Conservation (phyloP, 2,888 invertebrate species). For the Callinectes sapidus region DNA sequence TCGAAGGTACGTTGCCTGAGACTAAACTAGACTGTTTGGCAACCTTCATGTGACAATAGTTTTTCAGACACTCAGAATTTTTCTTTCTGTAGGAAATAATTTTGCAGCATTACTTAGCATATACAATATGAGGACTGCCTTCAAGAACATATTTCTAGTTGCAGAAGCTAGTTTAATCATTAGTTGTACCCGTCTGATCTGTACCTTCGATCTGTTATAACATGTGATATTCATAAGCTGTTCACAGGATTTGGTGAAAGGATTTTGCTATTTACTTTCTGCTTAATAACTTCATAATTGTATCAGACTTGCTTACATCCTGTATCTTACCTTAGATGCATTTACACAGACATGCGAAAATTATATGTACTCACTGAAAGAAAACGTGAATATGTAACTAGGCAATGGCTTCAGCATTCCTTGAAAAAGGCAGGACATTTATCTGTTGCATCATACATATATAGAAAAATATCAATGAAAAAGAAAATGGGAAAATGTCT, state of each 20-base stretch:
- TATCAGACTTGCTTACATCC: conserved; percentile 22
- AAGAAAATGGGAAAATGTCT: not conserved
- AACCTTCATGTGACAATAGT: not conserved
- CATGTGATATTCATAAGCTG: conserved; percentile 23
- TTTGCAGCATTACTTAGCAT: not conserved
- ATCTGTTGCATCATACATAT: not conserved
- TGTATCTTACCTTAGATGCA: conserved; percentile 36
- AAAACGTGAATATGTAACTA: not conserved
- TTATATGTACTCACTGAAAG: conserved; percentile 8
- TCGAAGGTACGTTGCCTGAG: conserved; percentile 53
- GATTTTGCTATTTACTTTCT: not conserved
- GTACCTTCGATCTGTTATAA: conserved; percentile 50
- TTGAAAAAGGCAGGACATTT: not conserved
- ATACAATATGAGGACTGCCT: not conserved
- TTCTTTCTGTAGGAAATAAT: not conserved
- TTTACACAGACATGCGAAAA: conserved; percentile 9
- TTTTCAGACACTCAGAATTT: not conserved
- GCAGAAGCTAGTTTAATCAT: conserved; percentile 15
- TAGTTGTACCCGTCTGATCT: conserved; percentile 50
- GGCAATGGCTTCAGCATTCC: conserved; percentile 17
- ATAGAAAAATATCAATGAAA: not conserved
- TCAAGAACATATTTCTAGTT: not conserved
- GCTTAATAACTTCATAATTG: not conserved
- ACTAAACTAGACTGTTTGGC: conserved; percentile 32
- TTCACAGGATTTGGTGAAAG: conserved; percentile 32